Percentiles rank a stretch among this genome's conserved stretches.
These are phyloP conservation scores for Cenopis cana DNA, from an alignment of 2,888 invertebrate species.

Conservation along the genomic window DNA sequence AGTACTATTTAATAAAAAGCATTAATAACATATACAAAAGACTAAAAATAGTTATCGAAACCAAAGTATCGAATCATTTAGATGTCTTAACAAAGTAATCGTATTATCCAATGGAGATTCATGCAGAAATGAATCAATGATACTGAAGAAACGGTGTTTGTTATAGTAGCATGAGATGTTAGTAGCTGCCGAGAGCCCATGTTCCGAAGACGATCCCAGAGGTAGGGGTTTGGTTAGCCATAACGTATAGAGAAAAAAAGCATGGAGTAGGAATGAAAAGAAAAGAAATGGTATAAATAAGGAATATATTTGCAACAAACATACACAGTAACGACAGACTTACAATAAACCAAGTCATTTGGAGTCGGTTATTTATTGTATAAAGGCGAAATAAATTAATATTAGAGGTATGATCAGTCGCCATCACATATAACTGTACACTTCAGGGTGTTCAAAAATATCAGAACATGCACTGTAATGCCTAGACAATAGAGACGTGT, in stretches of 20 bases:
- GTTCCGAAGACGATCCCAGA: conserved; percentile 71
- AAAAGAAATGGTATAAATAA: conserved; percentile 83
- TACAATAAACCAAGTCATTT: conserved; percentile 66
- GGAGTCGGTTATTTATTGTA: conserved; percentile 54
- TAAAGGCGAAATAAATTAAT: conserved; percentile 71
- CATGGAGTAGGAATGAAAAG: conserved; percentile 82
- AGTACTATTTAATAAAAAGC: conserved; percentile 79
- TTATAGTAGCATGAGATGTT: conserved; percentile 74
- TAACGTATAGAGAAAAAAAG: conserved; percentile 70
- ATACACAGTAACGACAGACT: conserved; percentile 80
- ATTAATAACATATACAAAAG: conserved; percentile 72
- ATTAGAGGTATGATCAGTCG: conserved; percentile 56
- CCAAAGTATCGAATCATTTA: conserved; percentile 50
- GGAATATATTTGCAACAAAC: conserved; percentile 85
- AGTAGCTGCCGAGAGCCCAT: conserved; percentile 78
- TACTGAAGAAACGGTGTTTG: conserved; percentile 84
- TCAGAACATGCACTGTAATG: no score
- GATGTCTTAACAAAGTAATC: conserved; percentile 64
- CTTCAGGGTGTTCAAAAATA: no score
- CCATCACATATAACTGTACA: no score
- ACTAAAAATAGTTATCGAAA: conserved; percentile 60
- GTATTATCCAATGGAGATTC: conserved; percentile 76
- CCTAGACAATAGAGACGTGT: no score
- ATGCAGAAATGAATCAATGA: conserved; percentile 84
- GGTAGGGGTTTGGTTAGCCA: conserved; percentile 71